Percentiles rank a stretch among this genome's conserved stretches.
Conservation (phyloP, 2,113 vertebrate genomes). For the Ptychochromis oligacanthus region DNA sequence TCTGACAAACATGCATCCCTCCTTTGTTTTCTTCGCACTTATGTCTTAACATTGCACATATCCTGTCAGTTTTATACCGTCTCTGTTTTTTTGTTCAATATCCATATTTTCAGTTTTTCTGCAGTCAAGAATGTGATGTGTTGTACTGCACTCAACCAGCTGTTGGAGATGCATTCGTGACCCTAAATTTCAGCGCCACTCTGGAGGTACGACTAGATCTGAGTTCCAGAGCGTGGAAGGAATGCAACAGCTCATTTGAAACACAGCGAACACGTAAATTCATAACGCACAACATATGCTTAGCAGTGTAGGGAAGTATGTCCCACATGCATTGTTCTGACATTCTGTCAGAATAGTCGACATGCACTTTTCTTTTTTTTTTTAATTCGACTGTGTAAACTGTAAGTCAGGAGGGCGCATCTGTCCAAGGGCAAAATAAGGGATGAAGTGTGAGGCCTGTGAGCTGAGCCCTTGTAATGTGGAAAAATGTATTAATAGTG, state of each 20-base stretch:
- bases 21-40: background rate
- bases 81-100: background rate
- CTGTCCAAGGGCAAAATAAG: background rate
- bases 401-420: background rate
- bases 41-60: background rate
- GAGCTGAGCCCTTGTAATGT: constrained; percentile 1
- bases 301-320: background rate
- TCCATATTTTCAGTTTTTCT: background rate
- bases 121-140: background rate
- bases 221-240: background rate
- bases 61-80: background rate
- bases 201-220: background rate
- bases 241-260: background rate
- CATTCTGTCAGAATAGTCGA: background rate
- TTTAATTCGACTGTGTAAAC: background rate
- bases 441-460: background rate
- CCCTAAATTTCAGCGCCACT: background rate
- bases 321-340: rapidly evolving
- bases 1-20: constrained; percentile 8
- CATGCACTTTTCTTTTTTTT: background rate
- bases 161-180: background rate
- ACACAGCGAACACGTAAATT: background rate
- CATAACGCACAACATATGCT: background rate
- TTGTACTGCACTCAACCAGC: background rate
- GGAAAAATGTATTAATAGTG: constrained; percentile 7